Evolutionary conservation across 2,113 vertebrate genomes (phyloP).

Genomic region (Tautogolabrus adspersus): DNA sequence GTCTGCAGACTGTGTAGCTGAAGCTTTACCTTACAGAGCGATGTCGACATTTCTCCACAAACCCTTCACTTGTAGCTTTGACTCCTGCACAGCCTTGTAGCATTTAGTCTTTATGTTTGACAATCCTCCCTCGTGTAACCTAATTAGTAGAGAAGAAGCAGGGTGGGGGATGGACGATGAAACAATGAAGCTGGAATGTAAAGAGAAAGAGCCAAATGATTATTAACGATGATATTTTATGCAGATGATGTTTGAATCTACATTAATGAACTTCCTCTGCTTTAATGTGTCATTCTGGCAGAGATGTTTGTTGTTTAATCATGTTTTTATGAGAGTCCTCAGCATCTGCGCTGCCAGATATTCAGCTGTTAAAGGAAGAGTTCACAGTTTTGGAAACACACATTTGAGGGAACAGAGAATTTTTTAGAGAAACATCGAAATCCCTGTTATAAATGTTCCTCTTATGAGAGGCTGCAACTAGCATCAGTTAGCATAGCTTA

Average conservation of each 20-base stretch:
- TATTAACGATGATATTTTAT: slow-evolving; percentile 34
- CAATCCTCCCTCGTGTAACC: slow-evolving; percentile 46
- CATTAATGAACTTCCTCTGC: slow-evolving; percentile 14
- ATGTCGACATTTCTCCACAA: slow-evolving; percentile 22
- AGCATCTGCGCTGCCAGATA: not conserved
- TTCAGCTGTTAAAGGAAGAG: not conserved
- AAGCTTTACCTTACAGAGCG: not conserved
- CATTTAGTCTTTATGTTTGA: slow-evolving; percentile 41
- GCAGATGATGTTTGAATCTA: slow-evolving; percentile 31
- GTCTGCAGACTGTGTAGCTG: slow-evolving; percentile 27
- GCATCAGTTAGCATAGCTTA: too few relatives aligned
- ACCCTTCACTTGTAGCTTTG: slow-evolving; percentile 12
- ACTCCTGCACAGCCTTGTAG: slow-evolving; percentile 51
- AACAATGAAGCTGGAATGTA: slow-evolving; percentile 18
- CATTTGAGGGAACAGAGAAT: too few relatives aligned
- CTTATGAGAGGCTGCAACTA: too few relatives aligned
- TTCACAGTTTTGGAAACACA: not conserved
- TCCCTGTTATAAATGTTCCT: too few relatives aligned
- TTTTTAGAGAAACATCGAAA: too few relatives aligned
- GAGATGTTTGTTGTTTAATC: slow-evolving; percentile 27
- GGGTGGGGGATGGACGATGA: slow-evolving; percentile 9
- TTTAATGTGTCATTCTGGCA: slow-evolving; percentile 5
- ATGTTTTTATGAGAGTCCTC: slow-evolving; percentile 9
- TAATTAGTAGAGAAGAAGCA: slow-evolving; percentile 59
- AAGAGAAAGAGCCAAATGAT: slow-evolving; percentile 15